Evolutionary conservation across 2,888 invertebrate genomes (phyloP), one percentile per base, ranked within the genome.

Genomic region (Drosophila leonis): DNA sequence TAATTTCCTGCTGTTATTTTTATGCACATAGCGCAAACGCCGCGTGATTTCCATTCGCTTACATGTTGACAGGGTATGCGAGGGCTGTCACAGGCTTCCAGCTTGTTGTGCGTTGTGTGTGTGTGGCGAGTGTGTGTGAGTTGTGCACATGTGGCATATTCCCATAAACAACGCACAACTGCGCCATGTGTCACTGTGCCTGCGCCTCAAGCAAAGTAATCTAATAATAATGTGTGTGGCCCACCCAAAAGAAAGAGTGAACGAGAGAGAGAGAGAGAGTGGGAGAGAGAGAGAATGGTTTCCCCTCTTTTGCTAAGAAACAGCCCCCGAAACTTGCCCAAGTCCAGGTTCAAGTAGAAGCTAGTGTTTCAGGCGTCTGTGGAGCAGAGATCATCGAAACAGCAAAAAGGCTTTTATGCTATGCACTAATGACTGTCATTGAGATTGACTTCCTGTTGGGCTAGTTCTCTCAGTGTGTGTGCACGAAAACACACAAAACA

Each of bases 1-100:
- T 86, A 81, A 88, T 88, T 88, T 86, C 85, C 88, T 88, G 86
- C 88, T 88, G 88, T 88, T 85, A 83, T 78, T 86, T 85, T 81
- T 72, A 83, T 84, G 74, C 83, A 75, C 73, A 77, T 76, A 66
- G 70, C 60, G 70, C 49, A 67, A 75, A 65, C 88, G 74, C 85
- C 65, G 86, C 88, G 82, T 86, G 85, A 86, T 86, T 88, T 86
- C 83, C 85, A 86, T 88, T 85, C 81, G 72, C 72, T 42, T 67
- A 67, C 62, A 75, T 61, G 56, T 54, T 59, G 48, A 33, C 46
- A 41, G 73, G 46, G 64, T 37, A 51, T 35, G 55, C 39, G 15
- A 18, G 46, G 24, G 64, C 10, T 9, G 35, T 24, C 55, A 31
- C 20, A 24, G 24, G 24, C 24, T 24, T 24, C 24, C 24, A 42